Base-by-base conservation (phyloP, 2,888 invertebrate species). In the Flexamia atlantica region DNA sequence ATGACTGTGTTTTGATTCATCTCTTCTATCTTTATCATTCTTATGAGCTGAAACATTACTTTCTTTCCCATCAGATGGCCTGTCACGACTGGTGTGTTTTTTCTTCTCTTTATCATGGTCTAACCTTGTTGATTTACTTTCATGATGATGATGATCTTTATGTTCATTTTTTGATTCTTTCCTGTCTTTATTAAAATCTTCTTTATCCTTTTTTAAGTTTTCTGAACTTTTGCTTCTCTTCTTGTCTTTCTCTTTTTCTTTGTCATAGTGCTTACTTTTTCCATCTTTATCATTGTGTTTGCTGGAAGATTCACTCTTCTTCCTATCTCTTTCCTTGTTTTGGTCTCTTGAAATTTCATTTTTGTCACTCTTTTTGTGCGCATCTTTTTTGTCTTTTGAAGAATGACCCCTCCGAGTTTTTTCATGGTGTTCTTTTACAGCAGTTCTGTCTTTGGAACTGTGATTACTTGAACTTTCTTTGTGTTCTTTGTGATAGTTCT, bases 61-160 rank as follows among this genome's bases (percentile, higher is more conserved):
- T 76, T 50, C 17, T 50, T 76, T 76, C 12, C 76, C 76, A 50
- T 76, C 76, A 28, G 50, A 50, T 7, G 46, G 25, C 17, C 36
- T 76, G 28, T 76, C 76, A 76, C 46, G 50, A n/a, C n/a, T 76
- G 46, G 92, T 79, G 91, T 92, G 74, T 91, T 91, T 84, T 91
- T 91, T 84, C 90, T 85, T 17, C 90, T 90, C 91, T 1, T 90
- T 89, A 83, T 91, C 90, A 23, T 91, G 90, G 86, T 91, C 28
- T 28, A 12, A 3, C 30, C 64, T 64, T 25, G 17, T 4, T 10
- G 28, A 25, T 64, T 30, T 64, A 28, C 17, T 76, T 64, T 84
- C 86, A 53, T 76, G 81, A 60, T 68, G 36, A 14, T 76, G 85
- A 14, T 76, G 85, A 23, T 84, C 81, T 68, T 68, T 84, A 76